Conservation (phyloP, 2,888 invertebrate genomes). For the Erebia palarica region DNA sequence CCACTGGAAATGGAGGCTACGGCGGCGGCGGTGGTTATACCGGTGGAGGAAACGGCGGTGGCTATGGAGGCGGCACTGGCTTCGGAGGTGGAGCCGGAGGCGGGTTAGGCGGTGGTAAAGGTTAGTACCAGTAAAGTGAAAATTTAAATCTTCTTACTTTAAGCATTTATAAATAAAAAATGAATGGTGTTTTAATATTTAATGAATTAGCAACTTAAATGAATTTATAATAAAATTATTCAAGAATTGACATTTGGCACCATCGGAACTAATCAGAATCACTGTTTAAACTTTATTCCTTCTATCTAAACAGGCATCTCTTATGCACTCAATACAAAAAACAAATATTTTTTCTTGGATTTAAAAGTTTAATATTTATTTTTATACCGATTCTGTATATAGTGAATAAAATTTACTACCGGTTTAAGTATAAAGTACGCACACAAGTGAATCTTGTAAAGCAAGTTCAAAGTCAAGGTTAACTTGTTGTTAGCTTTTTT, state of each 20-base stretch:
- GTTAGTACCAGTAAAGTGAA: too few species aligned
- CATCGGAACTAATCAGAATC: too few species aligned
- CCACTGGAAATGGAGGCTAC: constrained; percentile 64
- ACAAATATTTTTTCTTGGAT: neutral
- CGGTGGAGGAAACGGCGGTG: constrained; percentile 60
- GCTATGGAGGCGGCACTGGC: constrained; percentile 50
- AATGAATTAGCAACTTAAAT: too few species aligned
- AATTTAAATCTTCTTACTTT: neutral
- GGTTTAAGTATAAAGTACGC: neutral
- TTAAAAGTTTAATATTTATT: neutral
- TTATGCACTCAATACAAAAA: too few species aligned
- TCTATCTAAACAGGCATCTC: too few species aligned
- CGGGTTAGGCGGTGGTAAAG: constrained; percentile 40
- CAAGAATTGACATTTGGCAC: too few species aligned
- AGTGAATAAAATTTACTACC: neutral
- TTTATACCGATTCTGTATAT: neutral
- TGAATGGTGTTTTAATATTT: too few species aligned
- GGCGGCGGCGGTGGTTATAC: constrained; percentile 71
- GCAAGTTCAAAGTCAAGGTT: constrained; percentile 15
- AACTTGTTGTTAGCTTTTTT: constrained; percentile 2
- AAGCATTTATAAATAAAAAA: neutral
- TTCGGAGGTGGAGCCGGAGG: constrained; percentile 35
- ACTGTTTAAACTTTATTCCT: too few species aligned
- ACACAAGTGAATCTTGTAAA: neutral
- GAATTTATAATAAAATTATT: too few species aligned